These are phyloP conservation scores for Ariopsis seemanni DNA, from an alignment of 2,113 vertebrate genomes.

Conservation along the genomic window DNA sequence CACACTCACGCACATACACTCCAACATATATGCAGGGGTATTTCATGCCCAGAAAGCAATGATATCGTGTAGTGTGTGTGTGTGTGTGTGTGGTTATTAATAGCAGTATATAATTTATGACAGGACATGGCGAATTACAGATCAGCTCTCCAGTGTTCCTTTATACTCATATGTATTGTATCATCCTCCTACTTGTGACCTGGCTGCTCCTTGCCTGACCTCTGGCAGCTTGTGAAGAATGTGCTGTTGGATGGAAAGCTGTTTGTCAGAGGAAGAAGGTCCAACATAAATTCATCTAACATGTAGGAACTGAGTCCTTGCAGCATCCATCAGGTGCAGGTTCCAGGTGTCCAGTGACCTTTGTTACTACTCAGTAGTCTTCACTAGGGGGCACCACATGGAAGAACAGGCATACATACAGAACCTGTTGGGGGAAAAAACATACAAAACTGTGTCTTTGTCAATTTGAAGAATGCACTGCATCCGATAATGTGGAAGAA, in stretches of 20 bases:
- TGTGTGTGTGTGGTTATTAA: conserved; percentile 47
- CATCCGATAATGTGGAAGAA: background rate
- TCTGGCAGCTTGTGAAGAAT: conserved; percentile 48
- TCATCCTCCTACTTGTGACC: conserved; percentile 34
- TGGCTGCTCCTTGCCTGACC: conserved; percentile 47
- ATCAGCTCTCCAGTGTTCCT: conserved; percentile 11
- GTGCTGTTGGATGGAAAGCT: conserved; percentile 45
- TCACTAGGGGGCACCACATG: conserved; percentile 50
- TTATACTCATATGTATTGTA: background rate
- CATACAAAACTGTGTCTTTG: background rate
- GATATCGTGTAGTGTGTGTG: background rate
- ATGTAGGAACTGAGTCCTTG: conserved; percentile 15
- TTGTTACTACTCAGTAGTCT: background rate
- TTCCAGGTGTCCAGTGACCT: conserved; percentile 27
- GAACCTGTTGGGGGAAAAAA: background rate
- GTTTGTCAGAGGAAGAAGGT: conserved; percentile 55
- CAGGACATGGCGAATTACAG: conserved; percentile 4
- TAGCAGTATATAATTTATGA: conserved; percentile 42
- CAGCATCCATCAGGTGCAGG: conserved; percentile 36
- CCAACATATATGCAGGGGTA: conserved; percentile 29
- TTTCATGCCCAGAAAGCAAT: background rate
- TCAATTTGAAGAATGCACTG: background rate
- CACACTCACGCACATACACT: conserved; percentile 45
- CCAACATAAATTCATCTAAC: conserved; percentile 50
- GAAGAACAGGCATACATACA: background rate